Percentiles rank a stretch among this genome's conserved stretches.
Evolutionary conservation across 2,797 vertebrate genomes (phyloP).

Genomic region (Pangasius larnaudii): DNA sequence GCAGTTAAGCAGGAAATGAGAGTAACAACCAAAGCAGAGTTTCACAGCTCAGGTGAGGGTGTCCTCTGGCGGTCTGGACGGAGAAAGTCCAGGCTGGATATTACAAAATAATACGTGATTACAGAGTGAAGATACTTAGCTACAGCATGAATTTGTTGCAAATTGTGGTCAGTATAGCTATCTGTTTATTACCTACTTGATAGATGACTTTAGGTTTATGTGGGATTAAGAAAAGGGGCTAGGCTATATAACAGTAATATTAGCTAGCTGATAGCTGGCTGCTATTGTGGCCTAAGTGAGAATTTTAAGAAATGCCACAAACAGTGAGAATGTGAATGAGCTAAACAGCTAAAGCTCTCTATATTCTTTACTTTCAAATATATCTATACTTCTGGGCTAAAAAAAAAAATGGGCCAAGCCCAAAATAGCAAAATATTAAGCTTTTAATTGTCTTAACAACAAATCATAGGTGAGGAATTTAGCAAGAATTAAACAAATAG

Average conservation of each 20-base stretch:
- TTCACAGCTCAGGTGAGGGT: not conserved
- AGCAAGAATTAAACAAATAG: too few species aligned
- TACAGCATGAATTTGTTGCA: not conserved
- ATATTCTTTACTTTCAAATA: not conserved
- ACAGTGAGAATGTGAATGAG: not conserved
- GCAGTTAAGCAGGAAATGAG: not conserved
- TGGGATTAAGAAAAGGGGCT: not conserved
- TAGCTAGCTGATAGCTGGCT: not conserved
- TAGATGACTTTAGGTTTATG: not conserved
- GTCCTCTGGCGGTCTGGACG: not conserved
- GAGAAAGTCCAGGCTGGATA: not conserved
- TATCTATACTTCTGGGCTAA: too few species aligned
- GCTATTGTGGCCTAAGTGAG: not conserved
- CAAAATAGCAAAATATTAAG: too few species aligned
- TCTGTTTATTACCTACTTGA: not conserved
- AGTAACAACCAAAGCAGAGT: not conserved
- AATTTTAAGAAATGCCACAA: not conserved
- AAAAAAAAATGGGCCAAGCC: too few species aligned
- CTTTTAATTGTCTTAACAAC: too few species aligned
- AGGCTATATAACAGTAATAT: not conserved
- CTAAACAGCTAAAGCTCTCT: not conserved
- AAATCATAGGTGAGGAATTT: too few species aligned
- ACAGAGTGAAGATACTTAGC: not conserved
- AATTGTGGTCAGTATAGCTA: not conserved
- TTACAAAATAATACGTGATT: not conserved